These are phyloP conservation scores for Carpatolechia fugitivella DNA, from an alignment of 2,888 invertebrate species.

Conservation along the genomic window DNA sequence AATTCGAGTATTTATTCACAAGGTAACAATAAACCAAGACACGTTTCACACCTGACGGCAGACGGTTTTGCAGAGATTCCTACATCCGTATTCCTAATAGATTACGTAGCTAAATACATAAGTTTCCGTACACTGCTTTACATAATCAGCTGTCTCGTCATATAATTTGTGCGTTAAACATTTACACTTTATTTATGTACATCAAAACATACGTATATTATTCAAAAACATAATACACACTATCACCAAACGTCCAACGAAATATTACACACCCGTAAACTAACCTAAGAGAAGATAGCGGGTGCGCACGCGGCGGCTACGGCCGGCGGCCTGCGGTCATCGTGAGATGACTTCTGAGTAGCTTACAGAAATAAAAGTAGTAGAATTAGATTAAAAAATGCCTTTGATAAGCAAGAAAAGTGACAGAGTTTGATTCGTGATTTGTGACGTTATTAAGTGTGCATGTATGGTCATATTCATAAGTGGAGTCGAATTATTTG, in stretches of 20 bases:
- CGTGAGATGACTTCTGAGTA: neutral
- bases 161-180: constrained; percentile 79
- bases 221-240: constrained; percentile 69
- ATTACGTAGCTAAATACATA: constrained; percentile 72
- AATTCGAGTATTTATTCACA: constrained; percentile 12
- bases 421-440: too few species aligned
- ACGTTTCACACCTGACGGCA: constrained; percentile 31
- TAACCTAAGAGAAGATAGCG: constrained; percentile 49
- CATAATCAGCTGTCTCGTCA: constrained; percentile 58
- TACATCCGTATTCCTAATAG: constrained; percentile 60
- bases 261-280: constrained; percentile 54
- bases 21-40: neutral
- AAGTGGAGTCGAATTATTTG: too few species aligned
- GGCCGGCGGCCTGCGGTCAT: neutral
- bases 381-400: too few species aligned
- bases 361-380: too few species aligned
- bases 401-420: too few species aligned
- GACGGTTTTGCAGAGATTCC: constrained; percentile 51
- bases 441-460: too few species aligned
- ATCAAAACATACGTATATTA: constrained; percentile 76
- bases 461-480: too few species aligned
- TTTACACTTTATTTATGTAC: constrained; percentile 79
- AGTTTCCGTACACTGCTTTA: constrained; percentile 61
- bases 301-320: constrained; percentile 31
- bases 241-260: constrained; percentile 65